Conservation (phyloP, 2,113 vertebrate species). For the Scatophagus argus region DNA sequence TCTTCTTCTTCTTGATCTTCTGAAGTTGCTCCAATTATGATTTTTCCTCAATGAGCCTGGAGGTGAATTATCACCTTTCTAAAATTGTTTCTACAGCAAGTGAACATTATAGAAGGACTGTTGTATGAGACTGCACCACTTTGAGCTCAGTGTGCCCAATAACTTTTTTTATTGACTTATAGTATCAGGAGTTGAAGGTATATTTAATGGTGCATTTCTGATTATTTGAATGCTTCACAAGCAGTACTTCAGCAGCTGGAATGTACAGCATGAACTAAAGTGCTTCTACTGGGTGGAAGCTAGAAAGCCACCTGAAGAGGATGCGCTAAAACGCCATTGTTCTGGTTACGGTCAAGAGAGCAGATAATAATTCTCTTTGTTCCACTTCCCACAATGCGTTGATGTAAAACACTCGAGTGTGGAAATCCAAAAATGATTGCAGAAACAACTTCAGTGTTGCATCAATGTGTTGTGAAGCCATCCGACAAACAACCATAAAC, state of each 20-base stretch:
- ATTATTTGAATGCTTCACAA: background rate
- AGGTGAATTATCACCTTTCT: no score
- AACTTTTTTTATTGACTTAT: background rate
- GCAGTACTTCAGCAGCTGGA: background rate
- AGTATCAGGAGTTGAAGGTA: background rate
- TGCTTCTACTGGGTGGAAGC: background rate
- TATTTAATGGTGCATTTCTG: background rate
- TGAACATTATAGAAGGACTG: no score
- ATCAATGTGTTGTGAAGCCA: slow-evolving; percentile 3
- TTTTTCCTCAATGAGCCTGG: no score
- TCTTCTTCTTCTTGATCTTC: no score
- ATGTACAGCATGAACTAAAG: background rate
- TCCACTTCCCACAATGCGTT: slow-evolving; percentile 1
- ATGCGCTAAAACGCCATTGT: background rate
- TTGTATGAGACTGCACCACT: no score
- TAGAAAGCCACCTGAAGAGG: background rate
- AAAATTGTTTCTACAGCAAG: no score
- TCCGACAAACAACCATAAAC: background rate
- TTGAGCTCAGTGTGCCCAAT: no score
- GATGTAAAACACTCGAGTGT: background rate
- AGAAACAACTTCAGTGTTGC: slow-evolving; percentile 1
- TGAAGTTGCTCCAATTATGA: no score
- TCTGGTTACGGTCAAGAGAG: background rate
- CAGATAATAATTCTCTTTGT: background rate
- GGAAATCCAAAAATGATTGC: background rate